Percentiles rank a stretch among this genome's conserved stretches.
Evolutionary conservation across 2,888 invertebrate genomes (phyloP).

Genomic region (Drosophila hamatofila): DNA sequence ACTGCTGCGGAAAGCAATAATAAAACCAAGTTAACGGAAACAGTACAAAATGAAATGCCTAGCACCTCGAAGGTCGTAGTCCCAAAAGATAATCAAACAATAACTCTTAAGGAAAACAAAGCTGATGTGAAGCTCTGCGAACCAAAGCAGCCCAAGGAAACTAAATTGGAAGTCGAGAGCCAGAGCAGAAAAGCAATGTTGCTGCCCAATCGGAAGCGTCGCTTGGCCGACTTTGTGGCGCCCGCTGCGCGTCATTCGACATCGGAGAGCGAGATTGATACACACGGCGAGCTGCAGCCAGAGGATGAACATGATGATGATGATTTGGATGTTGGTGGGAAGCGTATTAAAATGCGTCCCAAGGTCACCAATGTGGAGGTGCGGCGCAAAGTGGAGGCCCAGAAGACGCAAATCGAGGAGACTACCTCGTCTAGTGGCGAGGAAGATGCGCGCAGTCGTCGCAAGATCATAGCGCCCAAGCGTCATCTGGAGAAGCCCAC

Average conservation of each 20-base stretch:
- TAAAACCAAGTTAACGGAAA: background rate
- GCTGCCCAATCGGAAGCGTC: constrained; percentile 80
- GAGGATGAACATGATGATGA: constrained; percentile 85
- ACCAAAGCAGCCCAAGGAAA: constrained; percentile 4
- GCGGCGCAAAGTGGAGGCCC: constrained; percentile 83
- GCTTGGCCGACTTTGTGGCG: constrained; percentile 70
- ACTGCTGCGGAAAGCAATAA: background rate
- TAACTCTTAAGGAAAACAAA: constrained; percentile 1
- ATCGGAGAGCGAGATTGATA: constrained; percentile 84
- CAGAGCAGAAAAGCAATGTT: constrained; percentile 11
- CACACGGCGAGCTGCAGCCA: constrained; percentile 85
- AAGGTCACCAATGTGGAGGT: constrained; percentile 79
- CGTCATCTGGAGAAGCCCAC: constrained; percentile 55
- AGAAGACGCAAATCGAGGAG: constrained; percentile 75
- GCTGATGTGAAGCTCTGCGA: background rate
- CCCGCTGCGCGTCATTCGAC: constrained; percentile 58
- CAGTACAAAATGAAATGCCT: constrained; percentile 31
- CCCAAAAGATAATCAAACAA: constrained; percentile 8
- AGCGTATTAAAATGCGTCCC: constrained; percentile 83
- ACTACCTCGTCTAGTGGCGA: constrained; percentile 83
- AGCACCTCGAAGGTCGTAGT: constrained; percentile 37
- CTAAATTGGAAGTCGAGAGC: background rate
- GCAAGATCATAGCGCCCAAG: constrained; percentile 72
- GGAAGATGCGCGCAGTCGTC: constrained; percentile 72
- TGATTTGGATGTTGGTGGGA: constrained; percentile 83